Base-by-base conservation (phyloP, 2,113 vertebrate species). In the Rhinogobius similis region DNA sequence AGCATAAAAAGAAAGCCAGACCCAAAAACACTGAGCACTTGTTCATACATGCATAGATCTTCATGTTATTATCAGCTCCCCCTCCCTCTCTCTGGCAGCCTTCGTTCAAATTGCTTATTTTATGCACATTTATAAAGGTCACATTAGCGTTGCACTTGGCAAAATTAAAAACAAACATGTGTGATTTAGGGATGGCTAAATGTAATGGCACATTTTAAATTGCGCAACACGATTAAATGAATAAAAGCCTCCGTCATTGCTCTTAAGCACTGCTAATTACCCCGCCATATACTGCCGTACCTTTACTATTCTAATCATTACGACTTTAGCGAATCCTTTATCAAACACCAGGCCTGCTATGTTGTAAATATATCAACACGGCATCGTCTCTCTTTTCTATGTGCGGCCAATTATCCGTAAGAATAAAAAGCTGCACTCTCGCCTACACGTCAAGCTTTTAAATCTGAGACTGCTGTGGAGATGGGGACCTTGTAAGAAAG, bases 401-500 rank as follows among this genome's bases (percentile, higher is more conserved):
- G 48, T 50, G 10, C 20, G 50, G 48, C 38, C 59, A 61, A 32
- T 65, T 63, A 72, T 63, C 7, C 53, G 75, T 24, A 58, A 24
- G 8, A 59, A 63, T 56, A 23, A 39, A 64, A 46, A 32, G 6
- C 18, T 12, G 26, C 32, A 58, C 6, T 55, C 9, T 55, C 27
- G 11, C 74, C 64, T 38, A 66, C 71, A 32, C 68, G 61, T 62
- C 59, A 32, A 64, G 26, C 18, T 26, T 53, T 14, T 43, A 29
- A 74, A 75, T 6, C 36, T 39, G 62, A 27, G 24, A 1, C 14
- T 24, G 50, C 14, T 21, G 39, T 3, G 14, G 29, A 2, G 20
- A 64, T 64, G 75, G 20, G 64, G 71, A 67, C 50, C 59, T 77
- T 63, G 48, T 55, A 72, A 77, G 78, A 68, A 72, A 62, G 46